Percentiles rank a stretch among this genome's conserved stretches.
Conservation (phyloP, 1,140 invertebrate species). For the Megalopta genalis region DNA sequence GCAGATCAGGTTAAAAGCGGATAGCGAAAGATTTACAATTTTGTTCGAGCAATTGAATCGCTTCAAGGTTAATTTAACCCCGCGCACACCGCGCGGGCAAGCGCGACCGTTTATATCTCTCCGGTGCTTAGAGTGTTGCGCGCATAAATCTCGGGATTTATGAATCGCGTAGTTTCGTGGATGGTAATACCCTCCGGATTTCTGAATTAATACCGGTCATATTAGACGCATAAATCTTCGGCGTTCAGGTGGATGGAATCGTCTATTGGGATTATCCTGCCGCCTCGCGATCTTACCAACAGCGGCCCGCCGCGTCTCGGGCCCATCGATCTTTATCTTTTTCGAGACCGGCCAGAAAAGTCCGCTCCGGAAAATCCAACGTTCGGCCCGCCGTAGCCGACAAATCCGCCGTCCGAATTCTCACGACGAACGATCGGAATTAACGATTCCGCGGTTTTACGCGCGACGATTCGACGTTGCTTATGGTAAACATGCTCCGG, state of each 20-base stretch:
- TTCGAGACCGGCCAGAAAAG: neutral
- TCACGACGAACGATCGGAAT: too few species aligned
- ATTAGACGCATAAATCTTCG: conserved; percentile 61
- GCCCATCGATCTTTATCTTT: conserved; percentile 41
- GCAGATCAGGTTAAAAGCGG: conserved; percentile 9
- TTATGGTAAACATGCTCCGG: neutral
- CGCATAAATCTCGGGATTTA: conserved; percentile 61
- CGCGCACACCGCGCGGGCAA: conserved; percentile 14
- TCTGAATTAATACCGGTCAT: conserved; percentile 63
- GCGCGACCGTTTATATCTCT: conserved; percentile 40
- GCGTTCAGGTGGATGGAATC: conserved; percentile 52
- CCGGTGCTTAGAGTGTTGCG: conserved; percentile 25
- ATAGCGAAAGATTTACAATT: conserved; percentile 44
- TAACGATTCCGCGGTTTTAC: too few species aligned
- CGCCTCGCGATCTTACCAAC: conserved; percentile 27
- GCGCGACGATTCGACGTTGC: neutral
- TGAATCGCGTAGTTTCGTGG: conserved; percentile 57
- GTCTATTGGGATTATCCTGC: conserved; percentile 44
- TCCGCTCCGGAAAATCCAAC: too few species aligned
- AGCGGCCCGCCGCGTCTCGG: conserved; percentile 7
- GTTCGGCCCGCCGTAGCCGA: too few species aligned
- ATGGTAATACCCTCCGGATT: conserved; percentile 55
- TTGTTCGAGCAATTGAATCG: conserved; percentile 39
- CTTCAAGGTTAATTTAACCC: conserved; percentile 53
- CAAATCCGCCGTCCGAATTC: too few species aligned